Evolutionary conservation across 1,140 invertebrate species (phyloP).

Genomic region (Metaphire vulgaris): DNA sequence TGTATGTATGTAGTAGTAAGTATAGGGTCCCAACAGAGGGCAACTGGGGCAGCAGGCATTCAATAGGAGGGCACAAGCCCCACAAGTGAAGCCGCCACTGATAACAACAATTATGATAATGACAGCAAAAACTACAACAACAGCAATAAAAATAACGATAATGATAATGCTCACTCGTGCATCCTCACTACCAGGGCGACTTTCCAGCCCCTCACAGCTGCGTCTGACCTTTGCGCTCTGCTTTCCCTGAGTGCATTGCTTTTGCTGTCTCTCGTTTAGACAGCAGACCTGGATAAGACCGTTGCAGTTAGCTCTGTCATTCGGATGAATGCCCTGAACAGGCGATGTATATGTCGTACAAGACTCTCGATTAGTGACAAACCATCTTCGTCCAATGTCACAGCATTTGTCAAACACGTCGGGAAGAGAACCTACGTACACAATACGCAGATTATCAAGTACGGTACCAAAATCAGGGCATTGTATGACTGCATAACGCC

Average conservation of each 20-base stretch:
- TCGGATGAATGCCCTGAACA: background rate
- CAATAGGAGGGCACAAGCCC: no score
- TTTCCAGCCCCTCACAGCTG: constrained; percentile 33
- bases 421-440: background rate
- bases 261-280: constrained; percentile 40
- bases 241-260: constrained; percentile 41
- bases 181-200: constrained; percentile 20
- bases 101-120: no score
- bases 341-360: background rate
- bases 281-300: constrained; percentile 44
- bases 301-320: constrained; percentile 30
- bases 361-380: background rate
- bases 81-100: no score
- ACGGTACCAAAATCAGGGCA: no score
- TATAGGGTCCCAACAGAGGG: no score
- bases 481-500: no score
- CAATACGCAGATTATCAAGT: no score
- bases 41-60: no score
- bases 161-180: background rate
- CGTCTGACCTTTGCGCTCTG: constrained; percentile 35
- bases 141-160: no score
- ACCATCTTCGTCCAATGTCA: background rate
- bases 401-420: background rate
- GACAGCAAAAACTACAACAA: no score
- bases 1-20: no score